A percentile compares a stretch with the other conserved stretches of the same genome.
These are phyloP conservation scores for Callithrix jacchus DNA, from an alignment of 2,113 vertebrate genomes.

Conservation along the genomic window DNA sequence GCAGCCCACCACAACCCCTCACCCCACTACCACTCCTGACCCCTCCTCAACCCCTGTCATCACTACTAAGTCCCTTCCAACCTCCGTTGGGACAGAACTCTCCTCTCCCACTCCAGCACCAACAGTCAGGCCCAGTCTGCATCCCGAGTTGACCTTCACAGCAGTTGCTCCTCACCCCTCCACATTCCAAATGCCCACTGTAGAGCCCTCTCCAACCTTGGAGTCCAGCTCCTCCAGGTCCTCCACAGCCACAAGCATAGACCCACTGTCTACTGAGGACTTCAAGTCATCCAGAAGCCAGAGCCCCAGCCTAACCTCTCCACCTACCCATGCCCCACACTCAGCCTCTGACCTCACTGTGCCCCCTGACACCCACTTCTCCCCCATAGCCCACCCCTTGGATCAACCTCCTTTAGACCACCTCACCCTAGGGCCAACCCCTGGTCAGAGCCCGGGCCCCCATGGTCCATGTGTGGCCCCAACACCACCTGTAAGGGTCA, in stretches of 20 bases:
- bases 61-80: not conserved
- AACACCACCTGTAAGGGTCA: constrained; percentile 39
- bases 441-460: not conserved
- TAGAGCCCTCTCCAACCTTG: not conserved
- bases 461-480: constrained; percentile 44
- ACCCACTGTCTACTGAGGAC: not conserved
- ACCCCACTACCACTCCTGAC: not conserved
- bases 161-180: not conserved
- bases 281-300: not conserved
- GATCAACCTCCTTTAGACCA: not conserved
- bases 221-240: not conserved
- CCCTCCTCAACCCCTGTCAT: not conserved
- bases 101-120: not conserved
- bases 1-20: not conserved
- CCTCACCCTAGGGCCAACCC: not conserved
- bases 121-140: not conserved
- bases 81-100: not conserved
- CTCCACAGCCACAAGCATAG: not conserved
- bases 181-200: not conserved
- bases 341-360: not conserved
- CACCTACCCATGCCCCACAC: not conserved
- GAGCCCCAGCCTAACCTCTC: not conserved
- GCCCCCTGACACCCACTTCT: not conserved
- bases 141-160: not conserved
- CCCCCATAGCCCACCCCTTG: not conserved